Conservation (phyloP, 2,113 vertebrate species). For the Pandion haliaetus region DNA sequence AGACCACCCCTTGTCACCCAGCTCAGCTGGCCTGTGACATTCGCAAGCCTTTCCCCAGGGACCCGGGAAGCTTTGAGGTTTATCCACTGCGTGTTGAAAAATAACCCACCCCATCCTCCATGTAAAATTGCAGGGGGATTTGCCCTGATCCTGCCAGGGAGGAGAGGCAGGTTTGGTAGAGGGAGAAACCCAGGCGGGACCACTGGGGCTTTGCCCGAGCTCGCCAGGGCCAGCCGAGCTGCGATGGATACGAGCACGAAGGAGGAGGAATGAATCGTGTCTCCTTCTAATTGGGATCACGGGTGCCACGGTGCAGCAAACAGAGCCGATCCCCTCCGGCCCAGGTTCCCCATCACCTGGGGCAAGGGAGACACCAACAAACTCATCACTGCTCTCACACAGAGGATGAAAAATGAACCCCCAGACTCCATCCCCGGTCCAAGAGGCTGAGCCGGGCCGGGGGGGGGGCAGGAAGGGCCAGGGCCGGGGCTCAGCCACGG, state of each 20-base stretch:
- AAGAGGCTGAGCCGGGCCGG: not conserved
- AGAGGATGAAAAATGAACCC: not conserved
- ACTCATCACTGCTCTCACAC: rapidly evolving
- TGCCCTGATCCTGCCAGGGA: not conserved
- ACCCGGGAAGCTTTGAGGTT: not conserved
- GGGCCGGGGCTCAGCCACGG: not conserved
- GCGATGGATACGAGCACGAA: rapidly evolving
- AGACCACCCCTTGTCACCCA: not conserved
- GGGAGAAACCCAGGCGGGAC: not conserved
- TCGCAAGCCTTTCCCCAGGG: not conserved
- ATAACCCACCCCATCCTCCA: rapidly evolving
- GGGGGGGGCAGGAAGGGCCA: not conserved
- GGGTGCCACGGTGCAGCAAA: rapidly evolving
- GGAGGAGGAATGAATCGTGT: not conserved
- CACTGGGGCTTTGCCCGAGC: not conserved
- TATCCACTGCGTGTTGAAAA: rapidly evolving
- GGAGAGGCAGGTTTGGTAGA: not conserved
- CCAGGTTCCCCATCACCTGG: not conserved
- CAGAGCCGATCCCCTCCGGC: not conserved
- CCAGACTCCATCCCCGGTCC: rapidly evolving
- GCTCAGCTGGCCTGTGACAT: not conserved
- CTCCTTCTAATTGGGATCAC: rapidly evolving
- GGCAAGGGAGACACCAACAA: not conserved
- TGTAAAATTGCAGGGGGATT: rapidly evolving
- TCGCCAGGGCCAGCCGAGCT: not conserved